Evolutionary conservation across 2,888 invertebrate species (phyloP).

Genomic region (Nomada hirtipes): DNA sequence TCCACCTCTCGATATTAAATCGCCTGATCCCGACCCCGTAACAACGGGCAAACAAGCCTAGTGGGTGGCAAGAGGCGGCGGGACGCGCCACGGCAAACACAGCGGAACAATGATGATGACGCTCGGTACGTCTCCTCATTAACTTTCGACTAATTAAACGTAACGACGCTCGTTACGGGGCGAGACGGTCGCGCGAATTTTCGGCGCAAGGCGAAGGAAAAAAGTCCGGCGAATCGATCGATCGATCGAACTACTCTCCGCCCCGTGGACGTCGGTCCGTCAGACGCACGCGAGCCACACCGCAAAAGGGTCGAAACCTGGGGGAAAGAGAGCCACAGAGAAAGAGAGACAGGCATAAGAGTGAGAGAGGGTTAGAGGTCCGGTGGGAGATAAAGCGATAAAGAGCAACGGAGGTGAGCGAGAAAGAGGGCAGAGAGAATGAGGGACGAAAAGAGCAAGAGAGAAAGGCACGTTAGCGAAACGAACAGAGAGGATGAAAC

Average conservation of each 20-base stretch:
- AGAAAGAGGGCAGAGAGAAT: constrained; percentile 63
- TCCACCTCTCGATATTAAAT: constrained; percentile 18
- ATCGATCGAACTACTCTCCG: constrained; percentile 41
- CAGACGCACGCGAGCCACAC: constrained; percentile 72
- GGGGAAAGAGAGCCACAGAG: constrained; percentile 56
- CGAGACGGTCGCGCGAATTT: constrained; percentile 37
- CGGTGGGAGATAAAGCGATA: constrained; percentile 76
- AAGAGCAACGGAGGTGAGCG: constrained; percentile 66
- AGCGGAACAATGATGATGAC: constrained; percentile 41
- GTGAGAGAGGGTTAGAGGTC: constrained; percentile 67
- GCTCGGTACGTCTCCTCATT: constrained; percentile 56
- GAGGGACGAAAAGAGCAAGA: constrained; percentile 57
- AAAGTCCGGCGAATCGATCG: constrained; percentile 67
- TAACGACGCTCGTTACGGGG: constrained; percentile 56
- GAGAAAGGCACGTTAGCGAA: constrained; percentile 42
- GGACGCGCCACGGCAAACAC: constrained; percentile 15
- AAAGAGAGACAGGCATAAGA: constrained; percentile 55
- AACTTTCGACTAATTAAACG: constrained; percentile 64
- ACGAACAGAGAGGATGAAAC: constrained; percentile 65
- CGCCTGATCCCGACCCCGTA: constrained; percentile 8
- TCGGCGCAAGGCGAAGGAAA: constrained; percentile 35
- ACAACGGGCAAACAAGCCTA: constrained; percentile 25
- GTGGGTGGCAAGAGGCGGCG: neutral
- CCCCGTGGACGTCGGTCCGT: constrained; percentile 61
- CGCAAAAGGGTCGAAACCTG: constrained; percentile 74